Percentiles rank a stretch among this genome's conserved stretches.
phyloP scores from a whole-genome alignment of 2,888 invertebrate genomes.

The Drosophila tripunctata region DNA sequence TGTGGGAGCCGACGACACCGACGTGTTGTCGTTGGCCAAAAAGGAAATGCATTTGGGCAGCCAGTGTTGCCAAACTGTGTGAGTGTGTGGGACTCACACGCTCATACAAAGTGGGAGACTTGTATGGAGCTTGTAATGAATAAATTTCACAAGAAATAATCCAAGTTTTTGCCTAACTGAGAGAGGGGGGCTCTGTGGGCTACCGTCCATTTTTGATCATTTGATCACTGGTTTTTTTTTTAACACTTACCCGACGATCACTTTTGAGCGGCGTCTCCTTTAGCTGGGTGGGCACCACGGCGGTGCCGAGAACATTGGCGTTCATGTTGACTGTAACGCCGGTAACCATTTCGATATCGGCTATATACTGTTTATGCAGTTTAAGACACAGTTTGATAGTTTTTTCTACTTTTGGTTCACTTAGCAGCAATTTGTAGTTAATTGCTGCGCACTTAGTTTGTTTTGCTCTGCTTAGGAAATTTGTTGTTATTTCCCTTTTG shows the following conservation, averaged over 20 bases:
- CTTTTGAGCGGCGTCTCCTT: slow-evolving; percentile 82
- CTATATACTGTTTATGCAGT: slow-evolving; percentile 61
- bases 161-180: too few species aligned
- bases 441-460: slow-evolving; percentile 51
- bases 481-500: slow-evolving; percentile 44
- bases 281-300: slow-evolving; percentile 72
- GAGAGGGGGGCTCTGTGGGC: too few species aligned
- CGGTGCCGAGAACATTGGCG: slow-evolving; percentile 80
- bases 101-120: slow-evolving; percentile 45
- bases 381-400: slow-evolving; percentile 63
- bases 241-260: slow-evolving; percentile 84
- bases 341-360: slow-evolving; percentile 82
- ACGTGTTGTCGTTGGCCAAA: slow-evolving; percentile 61
- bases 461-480: slow-evolving; percentile 34
- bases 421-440: slow-evolving; percentile 56
- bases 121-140: slow-evolving; percentile 36
- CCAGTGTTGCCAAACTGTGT: slow-evolving; percentile 50
- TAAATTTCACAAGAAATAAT: slow-evolving; percentile 36
- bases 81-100: slow-evolving; percentile 47
- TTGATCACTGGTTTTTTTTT: not conserved
- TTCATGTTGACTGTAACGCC: slow-evolving; percentile 82
- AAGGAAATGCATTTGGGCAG: slow-evolving; percentile 81
- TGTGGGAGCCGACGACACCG: slow-evolving; percentile 67
- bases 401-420: slow-evolving; percentile 38
- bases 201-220: too few species aligned